Conservation (phyloP, 2,888 invertebrate genomes). For the Sphaeridia pumilis region DNA sequence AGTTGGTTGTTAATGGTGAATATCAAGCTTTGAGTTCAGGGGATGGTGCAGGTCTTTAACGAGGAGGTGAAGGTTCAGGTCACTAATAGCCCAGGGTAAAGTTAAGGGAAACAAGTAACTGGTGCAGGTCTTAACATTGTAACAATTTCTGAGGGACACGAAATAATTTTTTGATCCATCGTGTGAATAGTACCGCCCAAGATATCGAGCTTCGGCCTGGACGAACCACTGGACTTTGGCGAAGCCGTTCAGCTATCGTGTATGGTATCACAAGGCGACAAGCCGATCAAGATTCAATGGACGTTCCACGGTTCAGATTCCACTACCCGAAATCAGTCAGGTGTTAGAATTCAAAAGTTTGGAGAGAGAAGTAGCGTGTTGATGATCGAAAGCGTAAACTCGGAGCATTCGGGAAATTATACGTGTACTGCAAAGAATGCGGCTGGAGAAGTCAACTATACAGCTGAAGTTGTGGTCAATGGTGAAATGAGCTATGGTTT, state of each 20-base stretch:
- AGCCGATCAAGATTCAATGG: conserved; percentile 44
- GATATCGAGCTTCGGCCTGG: conserved; percentile 46
- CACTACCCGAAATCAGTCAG: conserved; percentile 11
- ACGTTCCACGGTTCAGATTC: conserved; percentile 49
- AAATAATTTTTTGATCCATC: no score
- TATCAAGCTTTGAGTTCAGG: no score
- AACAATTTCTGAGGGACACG: no score
- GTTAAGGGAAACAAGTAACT: neutral
- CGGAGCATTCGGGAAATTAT: conserved; percentile 39
- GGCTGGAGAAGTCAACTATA: conserved; percentile 36
- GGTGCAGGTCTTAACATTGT: no score
- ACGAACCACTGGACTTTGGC: conserved; percentile 63
- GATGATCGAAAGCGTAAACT: conserved; percentile 36
- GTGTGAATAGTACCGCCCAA: conserved; percentile 41
- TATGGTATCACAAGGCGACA: conserved; percentile 61
- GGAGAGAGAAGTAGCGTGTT: conserved; percentile 37
- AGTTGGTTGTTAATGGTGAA: conserved; percentile 59
- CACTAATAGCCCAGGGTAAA: no score
- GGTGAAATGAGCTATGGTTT: no score
- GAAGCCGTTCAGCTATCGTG: conserved; percentile 62
- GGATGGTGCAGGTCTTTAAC: conserved; percentile 37
- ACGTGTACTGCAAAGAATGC: conserved; percentile 36
- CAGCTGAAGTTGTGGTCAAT: conserved; percentile 31
- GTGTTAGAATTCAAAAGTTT: conserved; percentile 34
- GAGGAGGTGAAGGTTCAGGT: no score